Percentiles rank a stretch among this genome's conserved stretches.
Conservation (phyloP, 2,888 invertebrate species). For the Norana najaformis region DNA sequence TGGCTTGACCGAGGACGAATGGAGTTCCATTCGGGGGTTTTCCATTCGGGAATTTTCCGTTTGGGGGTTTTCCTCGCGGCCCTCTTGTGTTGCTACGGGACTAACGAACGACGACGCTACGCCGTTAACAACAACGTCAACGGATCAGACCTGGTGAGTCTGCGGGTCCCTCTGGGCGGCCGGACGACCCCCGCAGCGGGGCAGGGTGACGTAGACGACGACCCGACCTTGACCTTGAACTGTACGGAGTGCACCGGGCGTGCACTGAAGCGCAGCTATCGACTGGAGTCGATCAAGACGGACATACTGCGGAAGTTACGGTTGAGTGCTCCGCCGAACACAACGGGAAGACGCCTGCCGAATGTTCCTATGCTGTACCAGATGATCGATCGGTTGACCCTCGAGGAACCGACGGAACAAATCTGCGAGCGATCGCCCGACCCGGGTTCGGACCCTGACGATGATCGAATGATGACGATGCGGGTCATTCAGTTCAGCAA, state of each 20-base stretch:
- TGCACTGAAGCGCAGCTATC: constrained; percentile 16
- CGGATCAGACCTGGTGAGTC: not conserved
- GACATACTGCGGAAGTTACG: constrained; percentile 37
- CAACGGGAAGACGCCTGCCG: constrained; percentile 27
- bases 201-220: not conserved
- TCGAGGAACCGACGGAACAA: not conserved
- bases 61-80: not conserved
- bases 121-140: not conserved
- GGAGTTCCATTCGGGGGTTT: too few relatives aligned
- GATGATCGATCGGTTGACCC: constrained; percentile 19
- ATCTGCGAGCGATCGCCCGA: not conserved
- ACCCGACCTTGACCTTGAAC: not conserved
- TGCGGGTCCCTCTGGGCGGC: not conserved
- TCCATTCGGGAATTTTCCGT: not conserved
- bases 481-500: constrained; percentile 33
- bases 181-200: not conserved
- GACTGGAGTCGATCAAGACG: constrained; percentile 36
- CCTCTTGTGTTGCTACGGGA: not conserved
- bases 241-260: constrained; percentile 27
- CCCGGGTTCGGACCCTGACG: not conserved
- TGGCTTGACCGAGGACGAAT: not conserved
- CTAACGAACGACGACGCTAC: not conserved
- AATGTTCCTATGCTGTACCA: constrained; percentile 18
- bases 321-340: constrained; percentile 32
- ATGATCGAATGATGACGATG: constrained; percentile 28